phyloP scores from a whole-genome alignment of 2,113 vertebrate species.

The Antennarius striatus region DNA sequence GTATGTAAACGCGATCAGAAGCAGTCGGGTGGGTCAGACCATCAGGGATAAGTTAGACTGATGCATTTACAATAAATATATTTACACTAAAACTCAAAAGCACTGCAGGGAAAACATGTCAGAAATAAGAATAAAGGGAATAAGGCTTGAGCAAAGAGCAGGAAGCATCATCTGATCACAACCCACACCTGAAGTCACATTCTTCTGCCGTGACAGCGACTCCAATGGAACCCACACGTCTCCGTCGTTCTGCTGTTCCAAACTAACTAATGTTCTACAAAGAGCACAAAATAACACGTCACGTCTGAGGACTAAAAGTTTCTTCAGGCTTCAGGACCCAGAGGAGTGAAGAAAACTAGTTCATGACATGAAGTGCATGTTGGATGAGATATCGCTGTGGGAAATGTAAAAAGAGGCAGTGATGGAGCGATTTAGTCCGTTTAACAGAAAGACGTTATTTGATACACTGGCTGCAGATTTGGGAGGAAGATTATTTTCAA shows the following conservation, averaged over 20 bases:
- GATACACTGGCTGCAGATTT: no score
- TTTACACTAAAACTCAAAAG: slow-evolving; percentile 53
- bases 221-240: no score
- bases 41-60: slow-evolving; percentile 36
- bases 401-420: background rate
- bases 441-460: no score
- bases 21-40: slow-evolving; percentile 47
- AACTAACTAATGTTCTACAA: no score
- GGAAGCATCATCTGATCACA: slow-evolving; percentile 35
- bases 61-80: slow-evolving; percentile 30
- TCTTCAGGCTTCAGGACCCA: no score
- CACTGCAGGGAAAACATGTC: slow-evolving; percentile 24
- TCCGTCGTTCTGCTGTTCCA: no score
- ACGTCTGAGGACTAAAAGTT: background rate
- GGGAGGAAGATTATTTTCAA: no score
- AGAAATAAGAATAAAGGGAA: slow-evolving; percentile 19
- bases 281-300: background rate
- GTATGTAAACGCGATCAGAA: slow-evolving; percentile 58
- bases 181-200: background rate
- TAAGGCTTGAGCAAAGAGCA: slow-evolving; percentile 27
- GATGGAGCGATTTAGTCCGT: no score
- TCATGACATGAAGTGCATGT: background rate
- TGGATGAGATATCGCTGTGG: background rate
- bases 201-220: no score
- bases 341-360: background rate